Conservation (phyloP, 2,888 invertebrate genomes). For the Dysmachus trigonus region DNA sequence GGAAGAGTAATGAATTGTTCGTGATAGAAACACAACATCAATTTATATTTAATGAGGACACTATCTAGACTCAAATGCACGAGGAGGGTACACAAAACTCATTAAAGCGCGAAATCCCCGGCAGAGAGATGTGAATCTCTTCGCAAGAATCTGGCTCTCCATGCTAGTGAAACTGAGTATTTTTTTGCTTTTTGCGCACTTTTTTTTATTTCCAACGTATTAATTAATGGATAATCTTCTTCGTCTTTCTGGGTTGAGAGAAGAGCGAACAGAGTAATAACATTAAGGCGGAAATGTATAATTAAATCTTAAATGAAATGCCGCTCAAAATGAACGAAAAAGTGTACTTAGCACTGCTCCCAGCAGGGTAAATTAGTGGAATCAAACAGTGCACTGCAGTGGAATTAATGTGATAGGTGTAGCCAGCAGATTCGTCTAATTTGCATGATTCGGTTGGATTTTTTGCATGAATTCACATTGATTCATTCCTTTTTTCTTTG, state of each 20-base stretch:
- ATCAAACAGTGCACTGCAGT: background rate
- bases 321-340: background rate
- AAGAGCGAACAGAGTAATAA: background rate
- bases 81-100: slow-evolving; percentile 2
- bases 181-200: background rate
- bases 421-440: background rate
- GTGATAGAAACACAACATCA: slow-evolving; percentile 15
- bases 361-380: background rate
- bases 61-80: background rate
- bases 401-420: slow-evolving; percentile 2
- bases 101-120: slow-evolving; percentile 1
- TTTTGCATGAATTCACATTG: background rate
- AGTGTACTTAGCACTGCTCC: background rate
- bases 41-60: slow-evolving; percentile 30
- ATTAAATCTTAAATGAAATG: slow-evolving; percentile 17
- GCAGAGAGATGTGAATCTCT: background rate
- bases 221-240: slow-evolving; percentile 13
- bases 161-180: background rate
- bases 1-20: slow-evolving; percentile 14
- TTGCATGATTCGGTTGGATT: background rate
- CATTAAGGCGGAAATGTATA: slow-evolving; percentile 9
- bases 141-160: background rate
- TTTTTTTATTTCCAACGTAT: background rate
- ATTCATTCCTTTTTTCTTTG: background rate
- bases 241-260: background rate